Percentiles rank a stretch among this genome's conserved stretches.
Evolutionary conservation across 2,888 invertebrate species (phyloP).

Genomic region (Melinaea menophilus): DNA sequence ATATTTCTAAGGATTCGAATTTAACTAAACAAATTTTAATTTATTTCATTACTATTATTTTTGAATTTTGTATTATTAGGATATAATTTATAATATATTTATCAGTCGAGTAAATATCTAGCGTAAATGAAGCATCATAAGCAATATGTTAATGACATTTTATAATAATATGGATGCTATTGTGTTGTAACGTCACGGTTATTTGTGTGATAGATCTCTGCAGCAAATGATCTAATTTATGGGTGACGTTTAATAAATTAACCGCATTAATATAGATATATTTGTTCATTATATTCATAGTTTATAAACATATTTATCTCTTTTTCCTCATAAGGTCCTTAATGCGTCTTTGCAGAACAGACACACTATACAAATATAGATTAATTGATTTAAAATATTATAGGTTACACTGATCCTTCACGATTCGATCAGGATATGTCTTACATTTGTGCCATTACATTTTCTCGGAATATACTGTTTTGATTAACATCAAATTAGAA

Average conservation of each 20-base stretch:
- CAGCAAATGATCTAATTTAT: conserved; percentile 4
- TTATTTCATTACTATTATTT: too few relatives aligned
- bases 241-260: conserved; percentile 3
- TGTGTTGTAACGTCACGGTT: conserved; percentile 7
- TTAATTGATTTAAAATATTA: too few relatives aligned
- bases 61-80: too few relatives aligned
- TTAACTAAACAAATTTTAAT: background rate
- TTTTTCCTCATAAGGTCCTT: too few relatives aligned
- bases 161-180: conserved; percentile 28
- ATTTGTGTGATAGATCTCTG: conserved; percentile 10
- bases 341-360: too few relatives aligned
- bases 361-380: too few relatives aligned
- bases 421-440: too few relatives aligned
- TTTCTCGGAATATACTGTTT: too few relatives aligned
- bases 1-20: background rate
- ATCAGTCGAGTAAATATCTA: conserved; percentile 8
- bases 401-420: too few relatives aligned
- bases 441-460: too few relatives aligned
- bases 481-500: too few relatives aligned
- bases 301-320: background rate
- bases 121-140: conserved; percentile 23
- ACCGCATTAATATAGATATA: background rate
- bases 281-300: background rate
- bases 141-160: conserved; percentile 35
- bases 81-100: background rate